Conservation (phyloP, 2,888 invertebrate genomes). For the Cheilosia impressa region DNA sequence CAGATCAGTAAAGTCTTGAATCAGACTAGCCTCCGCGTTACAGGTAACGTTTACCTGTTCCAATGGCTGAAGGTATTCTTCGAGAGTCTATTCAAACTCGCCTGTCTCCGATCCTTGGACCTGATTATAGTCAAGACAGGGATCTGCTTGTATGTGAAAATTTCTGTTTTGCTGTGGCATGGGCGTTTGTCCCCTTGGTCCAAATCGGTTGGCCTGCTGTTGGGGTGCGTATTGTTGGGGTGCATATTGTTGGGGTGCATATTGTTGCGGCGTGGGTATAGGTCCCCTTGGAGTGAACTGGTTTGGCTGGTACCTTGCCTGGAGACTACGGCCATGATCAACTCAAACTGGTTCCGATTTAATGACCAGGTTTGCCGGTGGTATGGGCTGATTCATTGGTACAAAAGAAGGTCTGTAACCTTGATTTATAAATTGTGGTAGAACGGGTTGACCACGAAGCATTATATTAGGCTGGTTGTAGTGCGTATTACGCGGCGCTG, state of each 20-base stretch:
- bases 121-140: not conserved
- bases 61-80: conserved; percentile 2
- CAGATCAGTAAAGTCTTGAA: not conserved
- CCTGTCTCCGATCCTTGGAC: not conserved
- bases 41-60: not conserved
- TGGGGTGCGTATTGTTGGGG: conserved; percentile 7
- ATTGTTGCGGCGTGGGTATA: not conserved
- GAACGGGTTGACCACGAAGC: not conserved
- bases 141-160: conserved; percentile 5
- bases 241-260: not conserved
- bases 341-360: conserved; percentile 19
- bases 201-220: conserved; percentile 5
- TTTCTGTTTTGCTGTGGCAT: not conserved
- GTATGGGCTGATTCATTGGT: not conserved
- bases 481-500: not conserved
- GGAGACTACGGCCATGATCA: conserved; percentile 10
- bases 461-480: not conserved
- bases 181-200: not conserved
- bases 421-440: conserved; percentile 10
- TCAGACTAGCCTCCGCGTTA: not conserved
- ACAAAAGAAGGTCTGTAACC: not conserved
- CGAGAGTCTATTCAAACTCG: not conserved
- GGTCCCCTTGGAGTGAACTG: conserved; percentile 1
- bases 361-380: not conserved
- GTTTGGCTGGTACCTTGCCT: conserved; percentile 6